Evolutionary conservation across 2,113 vertebrate genomes (phyloP), one percentile per base, ranked within the genome.

Genomic region (Sceloporus undulatus): DNA sequence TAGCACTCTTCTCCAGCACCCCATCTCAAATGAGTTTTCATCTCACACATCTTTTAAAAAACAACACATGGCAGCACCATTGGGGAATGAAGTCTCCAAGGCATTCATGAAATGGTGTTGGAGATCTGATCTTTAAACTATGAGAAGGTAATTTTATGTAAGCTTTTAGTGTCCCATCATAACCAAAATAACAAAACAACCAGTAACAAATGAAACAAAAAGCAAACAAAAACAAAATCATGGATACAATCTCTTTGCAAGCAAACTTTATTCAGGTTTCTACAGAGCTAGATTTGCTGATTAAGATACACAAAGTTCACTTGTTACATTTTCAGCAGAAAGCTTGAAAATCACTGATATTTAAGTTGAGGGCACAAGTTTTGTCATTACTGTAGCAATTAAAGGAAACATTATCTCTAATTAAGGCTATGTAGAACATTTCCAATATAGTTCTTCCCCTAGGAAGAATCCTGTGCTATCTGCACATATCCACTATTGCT

Each of bases 241-340:
- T 27, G 78, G 34, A 9, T 38, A 23, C 25, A 87, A 19, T 38
- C 8, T 86, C 65, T 82, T 91, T 90, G 89, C 79, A 91, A 90
- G 71, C 48, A 91, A 91, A 90, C 27, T 91, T 94, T 91, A 89
- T 75, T 94, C 23, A 92, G 76, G 54, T 79, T 93, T 77, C 48
- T 83, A 86, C 79, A 92, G 88, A 93, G 91, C 68, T 85, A 88
- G 73, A 90, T 84, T 88, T 56, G 84, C 88, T 90, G 88, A 93
- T 79, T 85, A 91, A 93, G 80, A 42, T 84, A 83, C 78, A 91
- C 48, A 92, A 82, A 73, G 75, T 76, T 85, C 62, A 48, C 75
- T 54, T 0, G 14, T 85, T 86, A 79, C 87, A 91, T 4, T 6
- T 82, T 87, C 25, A 89, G 83, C 86, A 92, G 74, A 91, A 92